phyloP scores from a whole-genome alignment of 2,888 invertebrate species.

The Prenolepis imparis region DNA sequence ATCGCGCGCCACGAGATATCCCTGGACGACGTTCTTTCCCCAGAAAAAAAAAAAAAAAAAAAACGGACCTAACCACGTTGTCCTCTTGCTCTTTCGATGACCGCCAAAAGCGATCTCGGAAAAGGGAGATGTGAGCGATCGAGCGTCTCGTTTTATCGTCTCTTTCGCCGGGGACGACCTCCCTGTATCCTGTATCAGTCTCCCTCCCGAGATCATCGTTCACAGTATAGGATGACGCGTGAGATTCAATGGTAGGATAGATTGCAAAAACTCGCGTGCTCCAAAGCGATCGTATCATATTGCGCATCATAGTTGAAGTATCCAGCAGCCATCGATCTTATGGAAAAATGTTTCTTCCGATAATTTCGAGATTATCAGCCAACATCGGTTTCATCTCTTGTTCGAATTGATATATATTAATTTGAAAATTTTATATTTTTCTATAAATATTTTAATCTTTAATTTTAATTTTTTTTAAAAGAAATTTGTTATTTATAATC shows the following conservation, averaged over 20 bases:
- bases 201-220: slow-evolving; percentile 71
- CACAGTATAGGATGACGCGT: slow-evolving; percentile 77
- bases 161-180: slow-evolving; percentile 42
- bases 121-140: slow-evolving; percentile 58
- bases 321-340: slow-evolving; percentile 20
- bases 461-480: not conserved
- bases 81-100: slow-evolving; percentile 51
- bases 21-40: slow-evolving; percentile 45
- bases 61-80: slow-evolving; percentile 51
- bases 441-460: slow-evolving; percentile 5
- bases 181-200: slow-evolving; percentile 75
- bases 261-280: slow-evolving; percentile 67
- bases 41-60: slow-evolving; percentile 36
- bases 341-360: not conserved
- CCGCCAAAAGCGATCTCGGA: slow-evolving; percentile 49
- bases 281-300: slow-evolving; percentile 65
- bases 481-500: not conserved
- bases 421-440: not conserved
- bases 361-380: not conserved
- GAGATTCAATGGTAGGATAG: slow-evolving; percentile 70
- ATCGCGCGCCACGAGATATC: slow-evolving; percentile 63
- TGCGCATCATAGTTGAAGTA: slow-evolving; percentile 51
- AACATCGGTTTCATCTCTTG: not conserved
- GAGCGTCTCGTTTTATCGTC: slow-evolving; percentile 54
- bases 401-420: not conserved